Conservation (phyloP, 2,888 invertebrate genomes). For the Dysmachus trigonus region DNA sequence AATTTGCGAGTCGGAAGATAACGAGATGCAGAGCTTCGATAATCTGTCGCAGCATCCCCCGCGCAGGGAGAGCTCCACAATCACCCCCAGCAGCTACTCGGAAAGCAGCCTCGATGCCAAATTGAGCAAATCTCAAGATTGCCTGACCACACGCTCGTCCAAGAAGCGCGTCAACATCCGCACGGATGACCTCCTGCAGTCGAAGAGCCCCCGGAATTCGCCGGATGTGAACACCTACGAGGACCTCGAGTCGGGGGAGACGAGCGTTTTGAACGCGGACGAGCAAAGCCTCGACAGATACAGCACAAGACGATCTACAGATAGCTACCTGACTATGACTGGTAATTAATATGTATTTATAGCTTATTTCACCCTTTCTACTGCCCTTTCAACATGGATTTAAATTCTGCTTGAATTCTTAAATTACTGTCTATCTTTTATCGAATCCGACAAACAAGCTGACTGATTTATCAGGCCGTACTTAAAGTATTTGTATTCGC, state of each 20-base stretch:
- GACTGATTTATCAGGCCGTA: no score
- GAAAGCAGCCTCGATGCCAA: slow-evolving; percentile 63
- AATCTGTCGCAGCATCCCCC: slow-evolving; percentile 55
- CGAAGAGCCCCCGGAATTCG: slow-evolving; percentile 56
- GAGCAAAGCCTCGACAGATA: slow-evolving; percentile 67
- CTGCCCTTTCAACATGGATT: no score
- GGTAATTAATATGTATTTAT: slow-evolving; percentile 52
- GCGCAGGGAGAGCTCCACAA: slow-evolving; percentile 57
- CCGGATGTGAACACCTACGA: slow-evolving; percentile 59
- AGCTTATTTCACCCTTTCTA: no score
- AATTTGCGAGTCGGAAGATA: slow-evolving; percentile 66
- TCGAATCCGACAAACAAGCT: no score
- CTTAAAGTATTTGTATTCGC: no score
- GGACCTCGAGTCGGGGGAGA: slow-evolving; percentile 63
- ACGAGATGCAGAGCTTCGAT: slow-evolving; percentile 62
- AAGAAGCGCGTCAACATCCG: slow-evolving; percentile 74
- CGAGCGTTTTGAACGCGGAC: slow-evolving; percentile 61
- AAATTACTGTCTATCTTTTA: no score
- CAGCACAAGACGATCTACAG: slow-evolving; percentile 67
- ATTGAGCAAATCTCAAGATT: slow-evolving; percentile 62
- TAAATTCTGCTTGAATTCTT: no score
- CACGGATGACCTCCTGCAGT: slow-evolving; percentile 65
- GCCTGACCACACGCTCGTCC: slow-evolving; percentile 63
- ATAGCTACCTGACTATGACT: slow-evolving; percentile 74
- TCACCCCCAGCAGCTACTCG: slow-evolving; percentile 63